phyloP scores from a whole-genome alignment of 1,140 invertebrate species.

The Brachionus angularis region DNA sequence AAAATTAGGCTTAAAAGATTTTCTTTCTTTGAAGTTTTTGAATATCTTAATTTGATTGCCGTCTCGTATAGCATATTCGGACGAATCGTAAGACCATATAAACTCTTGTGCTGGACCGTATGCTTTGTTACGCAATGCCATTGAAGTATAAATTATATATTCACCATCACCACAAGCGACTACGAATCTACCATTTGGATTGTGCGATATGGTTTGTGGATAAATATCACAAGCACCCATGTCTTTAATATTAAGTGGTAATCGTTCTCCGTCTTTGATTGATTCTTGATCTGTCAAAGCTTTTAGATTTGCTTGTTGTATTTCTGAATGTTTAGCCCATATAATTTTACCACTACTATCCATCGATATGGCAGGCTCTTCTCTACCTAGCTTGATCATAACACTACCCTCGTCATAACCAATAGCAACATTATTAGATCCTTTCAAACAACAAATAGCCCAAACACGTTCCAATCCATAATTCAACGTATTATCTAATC shows the following conservation, averaged over 20 bases:
- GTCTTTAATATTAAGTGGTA: constrained; percentile 89
- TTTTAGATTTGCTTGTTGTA: constrained; percentile 94
- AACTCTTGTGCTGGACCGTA: constrained; percentile 98
- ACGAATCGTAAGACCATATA: constrained; percentile 95
- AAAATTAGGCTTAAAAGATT: constrained; percentile 89
- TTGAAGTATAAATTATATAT: constrained; percentile 98
- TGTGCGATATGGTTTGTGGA: constrained; percentile 95
- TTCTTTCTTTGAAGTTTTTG: constrained; percentile 96
- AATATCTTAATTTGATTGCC: constrained; percentile 85
- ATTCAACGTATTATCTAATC: constrained; percentile 87
- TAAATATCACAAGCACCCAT: constrained; percentile 99
- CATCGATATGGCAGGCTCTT: constrained; percentile 99
- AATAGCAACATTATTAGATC: constrained; percentile 91
- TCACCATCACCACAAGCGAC: constrained; percentile 99
- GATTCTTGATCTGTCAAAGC: constrained; percentile 41
- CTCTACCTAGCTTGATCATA: constrained; percentile 90
- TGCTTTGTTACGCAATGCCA: constrained; percentile 95
- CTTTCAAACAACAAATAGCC: constrained; percentile 89
- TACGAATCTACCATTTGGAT: constrained; percentile 94
- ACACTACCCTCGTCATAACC: constrained; percentile 98
- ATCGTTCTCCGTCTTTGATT: constrained; percentile 80
- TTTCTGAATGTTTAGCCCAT: constrained; percentile 94
- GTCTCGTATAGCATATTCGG: constrained; percentile 86
- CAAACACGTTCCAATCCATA: constrained; percentile 97
- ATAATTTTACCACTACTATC: constrained; percentile 95